A percentile compares a stretch with the other conserved stretches of the same genome.
phyloP scores from a whole-genome alignment of 2,113 vertebrate species.

The Ctenomys sociabilis region DNA sequence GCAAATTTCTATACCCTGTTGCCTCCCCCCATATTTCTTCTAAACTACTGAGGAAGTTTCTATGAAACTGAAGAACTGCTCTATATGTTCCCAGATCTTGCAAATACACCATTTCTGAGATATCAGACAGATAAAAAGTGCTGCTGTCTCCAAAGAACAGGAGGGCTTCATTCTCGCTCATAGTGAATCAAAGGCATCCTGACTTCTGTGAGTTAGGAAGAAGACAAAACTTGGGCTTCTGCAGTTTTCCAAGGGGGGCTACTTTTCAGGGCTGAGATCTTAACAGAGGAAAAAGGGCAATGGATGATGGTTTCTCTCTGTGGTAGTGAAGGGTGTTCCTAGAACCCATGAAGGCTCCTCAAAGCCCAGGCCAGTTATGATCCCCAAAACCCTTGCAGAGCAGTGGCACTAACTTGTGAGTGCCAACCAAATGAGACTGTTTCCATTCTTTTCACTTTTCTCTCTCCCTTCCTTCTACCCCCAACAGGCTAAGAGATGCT shows the following conservation, averaged over 20 bases:
- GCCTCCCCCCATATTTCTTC: background rate
- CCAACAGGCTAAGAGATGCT: background rate
- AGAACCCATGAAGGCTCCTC: background rate
- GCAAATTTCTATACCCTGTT: background rate
- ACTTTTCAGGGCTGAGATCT: background rate
- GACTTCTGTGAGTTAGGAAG: background rate
- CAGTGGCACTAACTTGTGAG: background rate
- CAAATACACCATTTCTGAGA: background rate
- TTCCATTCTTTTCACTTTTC: background rate
- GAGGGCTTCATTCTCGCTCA: background rate
- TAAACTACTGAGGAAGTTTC: background rate
- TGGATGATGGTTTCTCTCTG: background rate
- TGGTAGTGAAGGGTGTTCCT: fast-evolving
- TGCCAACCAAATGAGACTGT: background rate
- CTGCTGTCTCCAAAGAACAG: background rate
- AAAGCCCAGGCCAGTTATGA: background rate
- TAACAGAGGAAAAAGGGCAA: background rate
- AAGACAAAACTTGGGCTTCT: background rate
- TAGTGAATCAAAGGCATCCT: background rate
- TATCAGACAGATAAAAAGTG: background rate
- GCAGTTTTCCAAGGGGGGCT: background rate
- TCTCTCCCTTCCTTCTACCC: fast-evolving
- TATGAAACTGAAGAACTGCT: background rate
- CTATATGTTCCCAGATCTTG: background rate
- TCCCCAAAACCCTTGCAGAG: background rate